Conservation (phyloP, 2,797 vertebrate genomes). For the Urophycis tenuis region DNA sequence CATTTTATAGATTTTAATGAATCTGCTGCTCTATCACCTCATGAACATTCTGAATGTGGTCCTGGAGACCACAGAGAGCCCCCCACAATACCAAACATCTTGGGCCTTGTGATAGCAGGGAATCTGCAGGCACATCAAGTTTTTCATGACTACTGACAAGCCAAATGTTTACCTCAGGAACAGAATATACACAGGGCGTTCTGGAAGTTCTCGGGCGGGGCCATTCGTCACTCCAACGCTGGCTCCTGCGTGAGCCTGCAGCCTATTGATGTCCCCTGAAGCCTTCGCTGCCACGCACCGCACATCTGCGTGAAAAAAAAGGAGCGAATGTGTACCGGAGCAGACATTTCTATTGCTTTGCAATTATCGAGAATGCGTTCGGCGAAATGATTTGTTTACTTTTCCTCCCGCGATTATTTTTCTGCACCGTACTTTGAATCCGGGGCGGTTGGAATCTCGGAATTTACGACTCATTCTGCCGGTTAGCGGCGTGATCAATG, state of each 20-base stretch:
- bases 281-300: conserved; percentile 11
- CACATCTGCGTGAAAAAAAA: background rate
- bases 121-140: background rate
- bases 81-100: no score
- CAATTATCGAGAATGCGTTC: background rate
- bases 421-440: conserved; percentile 3
- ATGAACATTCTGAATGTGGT: background rate
- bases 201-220: conserved; percentile 8
- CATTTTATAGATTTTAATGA: no score
- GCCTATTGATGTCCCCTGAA: conserved; percentile 36
- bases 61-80: no score
- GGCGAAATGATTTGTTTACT: background rate
- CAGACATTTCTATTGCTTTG: background rate
- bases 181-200: background rate
- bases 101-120: background rate
- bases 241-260: conserved; percentile 23
- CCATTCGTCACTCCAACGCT: conserved; percentile 24
- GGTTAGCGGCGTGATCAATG: conserved; percentile 5
- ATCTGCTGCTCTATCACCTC: background rate
- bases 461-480: no score
- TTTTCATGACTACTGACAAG: background rate
- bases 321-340: background rate
- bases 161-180: conserved; percentile 6
- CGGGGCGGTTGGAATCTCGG: conserved; percentile 21
- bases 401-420: conserved; percentile 1